Conservation (phyloP, 2,113 vertebrate genomes). For the Peromyscus polionotus region DNA sequence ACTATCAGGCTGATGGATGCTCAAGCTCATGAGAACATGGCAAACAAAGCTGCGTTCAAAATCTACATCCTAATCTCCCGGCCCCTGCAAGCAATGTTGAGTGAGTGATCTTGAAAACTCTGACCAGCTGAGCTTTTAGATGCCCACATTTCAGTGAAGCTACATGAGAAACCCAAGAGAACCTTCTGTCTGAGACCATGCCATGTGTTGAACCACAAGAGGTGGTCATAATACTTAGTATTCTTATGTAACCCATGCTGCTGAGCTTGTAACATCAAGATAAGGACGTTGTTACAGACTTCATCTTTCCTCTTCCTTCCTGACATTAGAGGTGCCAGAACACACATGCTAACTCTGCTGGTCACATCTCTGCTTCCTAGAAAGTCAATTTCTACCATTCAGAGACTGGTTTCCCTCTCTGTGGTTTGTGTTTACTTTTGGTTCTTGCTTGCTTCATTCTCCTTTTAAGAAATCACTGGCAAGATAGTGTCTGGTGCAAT, state of each 20-base stretch:
- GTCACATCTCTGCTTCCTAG: constrained; percentile 25
- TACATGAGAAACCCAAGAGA: background rate
- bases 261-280: background rate
- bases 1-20: background rate
- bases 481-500: background rate
- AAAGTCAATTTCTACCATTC: constrained; percentile 44
- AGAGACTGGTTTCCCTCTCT: constrained; percentile 12
- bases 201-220: background rate
- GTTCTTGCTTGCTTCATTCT: background rate
- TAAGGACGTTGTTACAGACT: background rate
- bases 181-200: background rate
- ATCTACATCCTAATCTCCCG: background rate
- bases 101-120: background rate
- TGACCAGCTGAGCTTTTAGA: background rate
- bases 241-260: background rate
- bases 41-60: background rate
- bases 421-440: constrained; percentile 10
- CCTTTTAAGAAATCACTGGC: background rate
- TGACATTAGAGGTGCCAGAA: constrained; percentile 19
- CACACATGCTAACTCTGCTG: background rate
- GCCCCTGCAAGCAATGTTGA: background rate
- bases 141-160: background rate
- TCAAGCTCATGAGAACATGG: background rate
- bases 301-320: constrained; percentile 41
- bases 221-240: background rate